Percentiles rank a stretch among this genome's conserved stretches.
phyloP scores from a whole-genome alignment of 1,140 invertebrate genomes.

The Drosophila truncata region DNA sequence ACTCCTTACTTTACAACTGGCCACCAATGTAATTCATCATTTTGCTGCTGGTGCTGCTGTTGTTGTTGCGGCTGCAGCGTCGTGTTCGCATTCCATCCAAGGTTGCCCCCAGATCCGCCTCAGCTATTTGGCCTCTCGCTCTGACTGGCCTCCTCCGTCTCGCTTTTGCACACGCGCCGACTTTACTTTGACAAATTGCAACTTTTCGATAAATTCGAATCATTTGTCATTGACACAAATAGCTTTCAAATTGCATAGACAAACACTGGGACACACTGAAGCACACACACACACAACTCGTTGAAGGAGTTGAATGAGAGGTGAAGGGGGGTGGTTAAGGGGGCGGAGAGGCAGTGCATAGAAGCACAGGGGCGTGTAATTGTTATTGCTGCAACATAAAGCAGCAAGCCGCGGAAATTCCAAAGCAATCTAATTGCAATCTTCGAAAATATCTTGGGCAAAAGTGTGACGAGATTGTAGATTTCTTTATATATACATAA shows the following conservation, averaged over 20 bases:
- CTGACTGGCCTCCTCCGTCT: background rate
- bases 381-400: constrained; percentile 59
- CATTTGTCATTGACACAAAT: constrained; percentile 84
- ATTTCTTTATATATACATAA: too few relatives aligned
- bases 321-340: background rate
- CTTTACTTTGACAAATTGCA: constrained; percentile 80
- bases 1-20: too few relatives aligned
- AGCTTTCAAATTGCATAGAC: constrained; percentile 80
- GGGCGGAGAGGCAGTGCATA: background rate
- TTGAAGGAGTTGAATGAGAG: constrained; percentile 13
- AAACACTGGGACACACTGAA: constrained; percentile 38
- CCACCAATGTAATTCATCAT: constrained; percentile 69
- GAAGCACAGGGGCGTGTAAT: constrained; percentile 39
- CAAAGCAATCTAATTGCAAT: constrained; percentile 47
- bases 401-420: constrained; percentile 69
- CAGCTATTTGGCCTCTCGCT: constrained; percentile 18
- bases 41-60: constrained; percentile 15
- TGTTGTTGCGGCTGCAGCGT: constrained; percentile 6
- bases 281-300: constrained; percentile 22
- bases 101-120: constrained; percentile 76
- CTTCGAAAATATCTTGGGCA: background rate
- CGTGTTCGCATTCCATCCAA: constrained; percentile 81
- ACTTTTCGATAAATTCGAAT: constrained; percentile 83
- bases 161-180: constrained; percentile 35
- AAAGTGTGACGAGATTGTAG: background rate